These are phyloP conservation scores for Emesis russula DNA, from an alignment of 2,888 invertebrate species.

Conservation along the genomic window DNA sequence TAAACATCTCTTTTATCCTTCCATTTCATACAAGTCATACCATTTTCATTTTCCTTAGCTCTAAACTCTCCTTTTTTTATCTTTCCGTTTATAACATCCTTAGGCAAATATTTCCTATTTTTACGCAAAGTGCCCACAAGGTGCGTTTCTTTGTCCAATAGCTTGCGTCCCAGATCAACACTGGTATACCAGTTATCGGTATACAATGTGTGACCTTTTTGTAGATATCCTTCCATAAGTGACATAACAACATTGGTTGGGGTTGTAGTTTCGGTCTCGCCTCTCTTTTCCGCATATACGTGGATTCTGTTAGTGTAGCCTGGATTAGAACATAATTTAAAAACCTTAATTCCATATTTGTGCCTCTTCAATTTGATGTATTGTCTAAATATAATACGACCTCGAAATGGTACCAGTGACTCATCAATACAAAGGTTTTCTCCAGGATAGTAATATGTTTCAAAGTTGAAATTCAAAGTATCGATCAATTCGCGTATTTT, in stretches of 20 bases:
- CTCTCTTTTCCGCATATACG: slow-evolving; percentile 50
- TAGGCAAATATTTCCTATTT: slow-evolving; percentile 84
- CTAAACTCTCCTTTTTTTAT: slow-evolving; percentile 67
- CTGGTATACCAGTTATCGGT: slow-evolving; percentile 80
- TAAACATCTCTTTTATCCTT: slow-evolving; percentile 80
- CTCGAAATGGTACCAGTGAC: slow-evolving; percentile 77
- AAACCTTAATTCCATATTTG: slow-evolving; percentile 81
- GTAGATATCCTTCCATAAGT: slow-evolving; percentile 50
- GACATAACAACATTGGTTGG: slow-evolving; percentile 64
- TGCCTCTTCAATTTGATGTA: slow-evolving; percentile 76
- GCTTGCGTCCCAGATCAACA: slow-evolving; percentile 55
- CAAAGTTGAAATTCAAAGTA: slow-evolving; percentile 45
- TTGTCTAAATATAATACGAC: slow-evolving; percentile 69
- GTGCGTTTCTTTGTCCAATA: slow-evolving; percentile 69
- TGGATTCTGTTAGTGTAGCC: slow-evolving; percentile 57
- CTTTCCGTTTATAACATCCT: slow-evolving; percentile 76
- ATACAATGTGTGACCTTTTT: slow-evolving; percentile 57
- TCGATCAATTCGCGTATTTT: slow-evolving; percentile 53
- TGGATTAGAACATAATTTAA: slow-evolving; percentile 76
- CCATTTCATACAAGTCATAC: slow-evolving; percentile 77
- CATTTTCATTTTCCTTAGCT: slow-evolving; percentile 70
- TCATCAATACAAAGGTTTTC: slow-evolving; percentile 57
- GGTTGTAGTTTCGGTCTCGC: slow-evolving; percentile 51
- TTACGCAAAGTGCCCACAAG: slow-evolving; percentile 66
- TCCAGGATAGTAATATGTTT: slow-evolving; percentile 44